Evolutionary conservation across 1,140 invertebrate genomes (phyloP), one percentile per base, ranked within the genome.

Genomic region (Platyscapa corneri): DNA sequence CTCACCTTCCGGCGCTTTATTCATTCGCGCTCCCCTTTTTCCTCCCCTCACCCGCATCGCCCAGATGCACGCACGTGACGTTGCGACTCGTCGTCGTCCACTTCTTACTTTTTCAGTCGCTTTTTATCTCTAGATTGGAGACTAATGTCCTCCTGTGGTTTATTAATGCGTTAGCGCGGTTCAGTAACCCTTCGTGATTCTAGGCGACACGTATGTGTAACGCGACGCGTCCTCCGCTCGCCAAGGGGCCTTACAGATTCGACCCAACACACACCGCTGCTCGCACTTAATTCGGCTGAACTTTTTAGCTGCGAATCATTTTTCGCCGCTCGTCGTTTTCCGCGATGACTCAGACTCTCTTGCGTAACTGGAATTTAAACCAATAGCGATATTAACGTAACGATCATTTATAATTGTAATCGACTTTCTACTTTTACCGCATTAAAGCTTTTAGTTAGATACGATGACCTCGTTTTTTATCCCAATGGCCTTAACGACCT

Each of bases 161-260:
- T 81, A 67, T 81, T 81, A 79, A 64, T 39, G 18, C n/a, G 5
- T 39, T 64, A n/a, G 76, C n/a, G 7, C 49, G 80, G 67, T 82
- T 82, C 80, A 82, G 80, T 74, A 82, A 74, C 80, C 67, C 49
- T 74, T 60, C 32, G 67, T 53, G 10, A 72, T 32, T 79, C 30
- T 39, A 39, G 74, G 30, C n/a, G 10, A 75, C 18, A 75, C n/a
- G 27, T 3, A 42, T 49, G 16, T 49, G 34, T 49, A 39, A 72
- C 67, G 7, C 34, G 34, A 72, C n/a, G 18, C 0, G 67, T 8
- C 64, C 3, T 32, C 1, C 34, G 34, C 67, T 72, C 67, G 14
- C 49, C 18, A 7, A n/a, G n/a, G n/a, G 67, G 8, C 2, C 34
- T 23, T 72, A 2, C 34, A 12, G 39, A 1, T 39, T 20, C 67